Conservation (phyloP, 2,888 invertebrate species). For the Caenorhabditis macrosperma region DNA sequence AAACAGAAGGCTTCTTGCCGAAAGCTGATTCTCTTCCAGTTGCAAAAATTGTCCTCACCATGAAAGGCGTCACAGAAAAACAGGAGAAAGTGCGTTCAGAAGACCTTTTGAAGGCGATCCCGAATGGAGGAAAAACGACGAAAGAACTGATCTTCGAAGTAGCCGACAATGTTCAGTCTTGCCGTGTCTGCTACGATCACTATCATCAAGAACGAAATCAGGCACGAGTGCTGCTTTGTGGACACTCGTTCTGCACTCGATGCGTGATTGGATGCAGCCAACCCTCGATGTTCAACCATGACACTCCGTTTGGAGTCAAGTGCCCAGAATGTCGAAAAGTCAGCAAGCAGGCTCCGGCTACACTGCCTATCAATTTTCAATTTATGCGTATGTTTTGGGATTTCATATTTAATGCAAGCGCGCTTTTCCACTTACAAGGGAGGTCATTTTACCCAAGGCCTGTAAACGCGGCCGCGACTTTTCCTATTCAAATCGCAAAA, state of each 20-base stretch:
- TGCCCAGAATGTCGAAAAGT: conserved; percentile 59
- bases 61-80: neutral
- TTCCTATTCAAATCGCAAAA: too few relatives aligned
- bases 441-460: too few relatives aligned
- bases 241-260: conserved; percentile 58
- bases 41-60: too few relatives aligned
- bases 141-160: conserved; percentile 10
- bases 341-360: conserved; percentile 12
- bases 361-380: conserved; percentile 58
- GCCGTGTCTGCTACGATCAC: conserved; percentile 50
- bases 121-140: neutral
- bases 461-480: too few relatives aligned
- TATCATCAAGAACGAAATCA: conserved; percentile 11
- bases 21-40: neutral
- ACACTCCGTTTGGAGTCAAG: conserved; percentile 3
- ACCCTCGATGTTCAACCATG: neutral
- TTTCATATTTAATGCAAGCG: too few relatives aligned
- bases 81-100: neutral
- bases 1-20: neutral
- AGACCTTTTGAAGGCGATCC: neutral
- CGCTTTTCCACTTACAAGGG: too few relatives aligned
- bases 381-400: conserved; percentile 61
- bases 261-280: conserved; percentile 35
- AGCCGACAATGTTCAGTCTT: conserved; percentile 35
- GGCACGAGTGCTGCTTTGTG: conserved; percentile 56